Evolutionary conservation across 1,140 invertebrate genomes (phyloP), one percentile per base, ranked within the genome.

Genomic region (Musca vetustissima): DNA sequence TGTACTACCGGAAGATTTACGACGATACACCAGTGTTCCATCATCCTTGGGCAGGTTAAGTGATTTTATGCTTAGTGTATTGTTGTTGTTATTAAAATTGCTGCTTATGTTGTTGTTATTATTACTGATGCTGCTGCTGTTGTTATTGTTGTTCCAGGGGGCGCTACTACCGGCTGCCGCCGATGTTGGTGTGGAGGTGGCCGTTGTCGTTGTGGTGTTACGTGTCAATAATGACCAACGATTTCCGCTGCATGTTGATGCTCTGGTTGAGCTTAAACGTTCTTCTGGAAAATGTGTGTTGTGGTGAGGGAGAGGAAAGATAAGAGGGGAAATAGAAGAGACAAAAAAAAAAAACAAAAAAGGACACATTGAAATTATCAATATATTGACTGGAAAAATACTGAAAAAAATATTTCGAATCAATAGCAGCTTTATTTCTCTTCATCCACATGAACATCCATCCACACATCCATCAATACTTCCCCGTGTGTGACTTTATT

Each of bases 1-100:
- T 22, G 86, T 83, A 69, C 87, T 88, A 73, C 85, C 85, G 19
- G 88, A 87, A 8, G 86, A 87, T 76, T 88, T 88, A 4, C 88
- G 80, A 8, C 87, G 81, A 17, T 84, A 77, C 43, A 88, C 87
- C 67, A 83, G 71, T 52, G 75, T 70, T 71, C 83, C 83, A 24
- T 88, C 87, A 73, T 88, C 87, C 72, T 78, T 80, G 24, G 78
- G 78, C 47, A 80, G 69, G 75, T 80, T 78, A 69, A 81, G 72
- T 68, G 77, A 81, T 76, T 80, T 78, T 66, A 69, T 66, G 25
- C 52, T 69, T 22, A 69, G 32, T n/a, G 59, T 50, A 66, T 70
- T 70, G 8, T 66, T 70, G 21, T 70, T 66, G n/a, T 70, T 70
- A 25, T 21, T 55, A 36, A 47, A 55, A 57, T 14, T 49, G 47